phyloP scores from a whole-genome alignment of 2,113 vertebrate genomes.

The Antigone vipio region DNA sequence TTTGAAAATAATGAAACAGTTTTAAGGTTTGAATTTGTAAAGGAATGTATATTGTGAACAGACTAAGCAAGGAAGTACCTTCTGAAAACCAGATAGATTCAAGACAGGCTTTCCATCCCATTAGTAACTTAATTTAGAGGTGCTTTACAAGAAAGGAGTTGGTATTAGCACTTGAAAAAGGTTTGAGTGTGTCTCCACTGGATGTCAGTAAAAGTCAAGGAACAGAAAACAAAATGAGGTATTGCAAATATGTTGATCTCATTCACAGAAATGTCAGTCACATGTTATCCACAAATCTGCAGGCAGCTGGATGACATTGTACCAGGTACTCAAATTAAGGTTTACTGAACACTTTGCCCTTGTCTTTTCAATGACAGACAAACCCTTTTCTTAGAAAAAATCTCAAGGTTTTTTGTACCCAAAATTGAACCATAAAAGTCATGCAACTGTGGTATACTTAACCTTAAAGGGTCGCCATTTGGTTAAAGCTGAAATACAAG shows the following conservation, averaged over 20 bases:
- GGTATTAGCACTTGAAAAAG: neutral
- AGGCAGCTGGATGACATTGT: neutral
- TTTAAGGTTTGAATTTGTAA: neutral
- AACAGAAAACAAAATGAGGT: neutral
- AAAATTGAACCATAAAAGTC: neutral
- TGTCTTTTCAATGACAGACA: neutral
- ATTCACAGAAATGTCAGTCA: neutral
- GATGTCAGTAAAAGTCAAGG: conserved; percentile 34
- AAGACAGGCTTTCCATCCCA: neutral
- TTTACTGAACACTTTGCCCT: neutral
- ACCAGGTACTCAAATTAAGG: neutral
- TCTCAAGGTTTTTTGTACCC: neutral
- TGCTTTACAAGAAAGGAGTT: neutral
- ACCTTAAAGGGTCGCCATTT: neutral
- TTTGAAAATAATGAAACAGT: neutral
- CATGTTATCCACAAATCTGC: neutral
- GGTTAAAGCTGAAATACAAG: neutral
- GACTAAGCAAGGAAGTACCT: neutral
- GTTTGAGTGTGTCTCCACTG: conserved; percentile 6
- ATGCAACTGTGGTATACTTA: neutral
- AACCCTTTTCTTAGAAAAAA: neutral
- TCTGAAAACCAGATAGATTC: neutral
- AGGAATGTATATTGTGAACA: neutral
- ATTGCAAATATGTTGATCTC: neutral
- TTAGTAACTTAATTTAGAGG: neutral